Conservation (phyloP, 1,140 invertebrate species). For the Drosophila athabasca region DNA sequence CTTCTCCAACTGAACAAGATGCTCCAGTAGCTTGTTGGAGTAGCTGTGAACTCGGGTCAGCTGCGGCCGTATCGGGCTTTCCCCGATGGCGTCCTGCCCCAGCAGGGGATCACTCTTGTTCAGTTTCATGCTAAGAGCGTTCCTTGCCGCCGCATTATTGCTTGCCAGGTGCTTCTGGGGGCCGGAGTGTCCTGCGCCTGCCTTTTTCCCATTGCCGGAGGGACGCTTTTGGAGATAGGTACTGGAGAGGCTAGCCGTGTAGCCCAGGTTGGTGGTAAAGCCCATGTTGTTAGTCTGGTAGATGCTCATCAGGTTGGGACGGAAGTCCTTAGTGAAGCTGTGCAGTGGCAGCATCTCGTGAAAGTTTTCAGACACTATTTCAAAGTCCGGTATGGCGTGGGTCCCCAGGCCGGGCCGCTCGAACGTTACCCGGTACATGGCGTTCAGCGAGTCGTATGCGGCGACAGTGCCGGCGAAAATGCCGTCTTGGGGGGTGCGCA, state of each 20-base stretch:
- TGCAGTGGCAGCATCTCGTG: slow-evolving; percentile 95
- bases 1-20: slow-evolving; percentile 94
- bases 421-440: slow-evolving; percentile 98
- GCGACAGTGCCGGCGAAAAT: slow-evolving; percentile 98
- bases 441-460: slow-evolving; percentile 98
- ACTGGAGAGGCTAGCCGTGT: slow-evolving; percentile 55
- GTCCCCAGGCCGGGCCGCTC: slow-evolving; percentile 96
- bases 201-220: slow-evolving; percentile 71
- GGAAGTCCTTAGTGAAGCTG: slow-evolving; percentile 91
- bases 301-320: slow-evolving; percentile 87
- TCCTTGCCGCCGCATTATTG: slow-evolving; percentile 63
- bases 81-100: slow-evolving; percentile 83
- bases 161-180: slow-evolving; percentile 57
- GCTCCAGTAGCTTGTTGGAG: slow-evolving; percentile 92
- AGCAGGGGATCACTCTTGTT: slow-evolving; percentile 85
- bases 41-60: slow-evolving; percentile 86
- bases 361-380: slow-evolving; percentile 96
- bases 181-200: slow-evolving; percentile 10
- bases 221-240: slow-evolving; percentile 45
- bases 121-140: slow-evolving; percentile 71
- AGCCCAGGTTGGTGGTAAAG: slow-evolving; percentile 68
- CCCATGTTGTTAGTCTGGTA: slow-evolving; percentile 73
- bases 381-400: slow-evolving; percentile 98
- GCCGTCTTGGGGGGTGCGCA: slow-evolving; percentile 97
- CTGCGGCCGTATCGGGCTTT: slow-evolving; percentile 65